Conservation (phyloP, 1,140 invertebrate genomes). For the Mizuhopecten yessoensis region DNA sequence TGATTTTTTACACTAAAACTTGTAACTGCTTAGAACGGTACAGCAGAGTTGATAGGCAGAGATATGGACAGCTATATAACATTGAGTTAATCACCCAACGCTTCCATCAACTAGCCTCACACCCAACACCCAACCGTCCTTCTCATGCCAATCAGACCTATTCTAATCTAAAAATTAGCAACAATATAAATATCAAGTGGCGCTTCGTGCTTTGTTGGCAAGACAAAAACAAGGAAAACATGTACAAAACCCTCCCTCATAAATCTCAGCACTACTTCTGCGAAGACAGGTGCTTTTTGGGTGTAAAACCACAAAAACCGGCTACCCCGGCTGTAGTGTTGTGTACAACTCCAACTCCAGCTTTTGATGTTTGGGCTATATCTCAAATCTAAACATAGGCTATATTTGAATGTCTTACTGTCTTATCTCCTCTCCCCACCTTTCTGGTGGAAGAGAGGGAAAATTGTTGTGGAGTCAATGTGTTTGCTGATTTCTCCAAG, state of each 20-base stretch:
- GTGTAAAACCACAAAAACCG: slow-evolving; percentile 1
- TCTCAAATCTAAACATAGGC: slow-evolving; percentile 38
- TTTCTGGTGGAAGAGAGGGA: slow-evolving; percentile 18
- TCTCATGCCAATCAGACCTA: neutral
- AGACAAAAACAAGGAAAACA: neutral
- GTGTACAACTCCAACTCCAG: neutral
- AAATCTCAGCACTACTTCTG: neutral
- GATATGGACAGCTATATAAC: neutral
- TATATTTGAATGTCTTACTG: neutral
- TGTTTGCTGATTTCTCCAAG: slow-evolving; percentile 15
- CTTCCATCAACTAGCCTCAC: neutral
- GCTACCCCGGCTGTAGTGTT: neutral
- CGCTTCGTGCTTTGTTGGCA: neutral
- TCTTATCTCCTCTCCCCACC: neutral
- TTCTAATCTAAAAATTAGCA: neutral
- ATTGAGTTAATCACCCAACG: neutral
- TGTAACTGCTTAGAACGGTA: neutral
- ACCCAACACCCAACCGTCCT: neutral
- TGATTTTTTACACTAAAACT: neutral
- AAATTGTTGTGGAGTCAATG: slow-evolving; percentile 30
- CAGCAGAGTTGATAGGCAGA: neutral
- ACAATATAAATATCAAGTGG: neutral
- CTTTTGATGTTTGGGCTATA: slow-evolving; percentile 32
- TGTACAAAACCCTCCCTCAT: neutral
- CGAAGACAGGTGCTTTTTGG: slow-evolving; percentile 16